A percentile compares a stretch with the other conserved stretches of the same genome.
phyloP scores from a whole-genome alignment of 1,140 invertebrate species.

The Drosophila serrata region DNA sequence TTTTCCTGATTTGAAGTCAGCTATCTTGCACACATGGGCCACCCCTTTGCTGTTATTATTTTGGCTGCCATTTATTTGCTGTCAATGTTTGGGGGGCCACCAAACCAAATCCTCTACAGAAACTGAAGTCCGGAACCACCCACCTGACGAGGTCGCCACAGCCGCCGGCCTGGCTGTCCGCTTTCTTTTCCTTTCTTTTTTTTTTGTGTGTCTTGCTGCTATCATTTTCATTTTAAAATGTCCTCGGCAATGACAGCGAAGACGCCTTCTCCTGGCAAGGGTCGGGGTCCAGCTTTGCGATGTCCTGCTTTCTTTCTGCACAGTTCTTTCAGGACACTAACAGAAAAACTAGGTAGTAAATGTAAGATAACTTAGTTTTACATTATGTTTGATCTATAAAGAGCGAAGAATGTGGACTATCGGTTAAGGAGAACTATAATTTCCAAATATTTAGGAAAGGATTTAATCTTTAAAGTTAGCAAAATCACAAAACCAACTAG shows the following conservation, averaged over 20 bases:
- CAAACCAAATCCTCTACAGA: slow-evolving; percentile 25
- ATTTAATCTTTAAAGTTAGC: not conserved
- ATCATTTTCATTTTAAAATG: slow-evolving; percentile 84
- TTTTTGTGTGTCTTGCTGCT: slow-evolving; percentile 42
- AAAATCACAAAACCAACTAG: not conserved
- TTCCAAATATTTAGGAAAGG: not conserved
- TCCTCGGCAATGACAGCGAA: slow-evolving; percentile 58
- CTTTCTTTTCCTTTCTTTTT: slow-evolving; percentile 28
- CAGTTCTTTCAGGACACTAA: slow-evolving; percentile 1
- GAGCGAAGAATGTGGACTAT: not conserved
- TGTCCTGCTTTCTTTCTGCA: slow-evolving; percentile 40
- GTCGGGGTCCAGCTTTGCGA: slow-evolving; percentile 60
- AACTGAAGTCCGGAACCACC: slow-evolving; percentile 14
- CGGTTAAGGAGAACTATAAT: not conserved
- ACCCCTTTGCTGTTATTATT: slow-evolving; percentile 82
- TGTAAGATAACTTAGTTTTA: not conserved
- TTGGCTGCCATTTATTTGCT: slow-evolving; percentile 83
- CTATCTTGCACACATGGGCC: slow-evolving; percentile 39
- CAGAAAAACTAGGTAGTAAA: not conserved
- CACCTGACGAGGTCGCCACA: slow-evolving; percentile 32
- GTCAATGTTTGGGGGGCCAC: slow-evolving; percentile 76
- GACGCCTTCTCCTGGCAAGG: slow-evolving; percentile 61
- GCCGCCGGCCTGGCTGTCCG: slow-evolving; percentile 42
- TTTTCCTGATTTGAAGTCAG: slow-evolving; percentile 41
- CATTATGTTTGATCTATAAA: accelerated